Evolutionary conservation across 2,797 vertebrate genomes (phyloP), one percentile per base, ranked within the genome.

Genomic region (Petrocephalus schoutedeni): DNA sequence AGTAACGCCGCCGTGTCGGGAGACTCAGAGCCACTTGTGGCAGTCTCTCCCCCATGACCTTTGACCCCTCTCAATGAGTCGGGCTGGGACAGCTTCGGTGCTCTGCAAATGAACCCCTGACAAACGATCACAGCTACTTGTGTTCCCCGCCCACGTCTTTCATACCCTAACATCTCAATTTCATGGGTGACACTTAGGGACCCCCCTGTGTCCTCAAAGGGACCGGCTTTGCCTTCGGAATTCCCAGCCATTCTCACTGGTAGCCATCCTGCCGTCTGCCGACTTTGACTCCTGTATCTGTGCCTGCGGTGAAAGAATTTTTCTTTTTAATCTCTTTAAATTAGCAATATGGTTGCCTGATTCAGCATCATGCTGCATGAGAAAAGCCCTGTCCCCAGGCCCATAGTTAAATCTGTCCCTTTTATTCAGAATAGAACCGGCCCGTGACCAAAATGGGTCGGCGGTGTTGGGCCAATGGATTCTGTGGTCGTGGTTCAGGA

Each of bases 171-270:
- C 95, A 96, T 96, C 94, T 94, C 92, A 94, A 96, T 96, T 96
- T 96, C 95, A 96, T 96, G 96, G 96, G 95, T 96, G 96, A 96
- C 95, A 96, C 95, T 96, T 95, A 95, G 94, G 92, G 94, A 95
- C 94, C 94, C 95, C 85, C 95, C 94, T 92, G 94, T 94, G 94
- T 93, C 93, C 92, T 92, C 93, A 95, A 95, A 95, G 95, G 94
- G 93, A 94, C 91, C 93, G 92, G 92, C 90, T 92, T 94, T 94
- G 93, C 94, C 93, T 93, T 93, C 1, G 45, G 58, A 85, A 19
- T 94, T 93, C 92, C 92, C 91, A 92, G 45, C 4, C 19, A 12
- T 23, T 51, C 45, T 0, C 80, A 83, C 80, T 49, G n/a, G 19
- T 91, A 89, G 92, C 92, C 92, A 91, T 7, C 36, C 53, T 84